Percentiles rank a stretch among this genome's conserved stretches.
Conservation (phyloP, 2,113 vertebrate genomes). For the Emydocephalus ijimae region DNA sequence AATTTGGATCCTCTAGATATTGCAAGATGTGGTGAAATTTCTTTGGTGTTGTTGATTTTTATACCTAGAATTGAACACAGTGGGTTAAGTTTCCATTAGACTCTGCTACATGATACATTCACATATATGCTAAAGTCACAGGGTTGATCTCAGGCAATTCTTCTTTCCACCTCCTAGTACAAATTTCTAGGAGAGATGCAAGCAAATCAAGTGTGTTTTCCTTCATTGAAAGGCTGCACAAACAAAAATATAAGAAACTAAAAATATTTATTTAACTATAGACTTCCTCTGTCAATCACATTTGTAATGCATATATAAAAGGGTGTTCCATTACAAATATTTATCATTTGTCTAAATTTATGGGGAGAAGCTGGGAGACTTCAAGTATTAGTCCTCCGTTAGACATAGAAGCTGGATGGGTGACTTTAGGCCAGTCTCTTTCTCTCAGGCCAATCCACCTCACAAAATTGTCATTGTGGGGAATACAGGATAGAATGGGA, state of each 20-base stretch:
- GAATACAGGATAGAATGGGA: not conserved
- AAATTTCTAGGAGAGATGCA: accelerated
- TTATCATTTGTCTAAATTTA: not conserved
- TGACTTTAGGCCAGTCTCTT: not conserved
- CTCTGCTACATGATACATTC: constrained; percentile 12
- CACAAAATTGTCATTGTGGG: not conserved
- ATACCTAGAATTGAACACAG: constrained; percentile 9
- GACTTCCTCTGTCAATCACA: not conserved
- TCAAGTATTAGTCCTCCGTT: not conserved
- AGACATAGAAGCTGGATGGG: not conserved
- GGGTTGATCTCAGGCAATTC: not conserved
- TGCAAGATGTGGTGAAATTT: not conserved
- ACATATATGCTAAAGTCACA: constrained; percentile 14
- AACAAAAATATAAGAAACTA: not conserved
- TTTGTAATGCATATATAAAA: not conserved
- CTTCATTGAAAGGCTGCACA: not conserved
- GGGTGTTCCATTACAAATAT: not conserved
- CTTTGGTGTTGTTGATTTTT: not conserved
- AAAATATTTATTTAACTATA: not conserved
- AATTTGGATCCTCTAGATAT: constrained; percentile 69
- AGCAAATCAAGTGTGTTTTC: not conserved
- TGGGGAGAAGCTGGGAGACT: not conserved
- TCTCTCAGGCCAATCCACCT: not conserved
- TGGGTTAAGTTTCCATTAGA: constrained; percentile 21
- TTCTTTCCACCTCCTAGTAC: not conserved